These are phyloP conservation scores for Machimus rusticus DNA, from an alignment of 2,888 invertebrate species.

Conservation along the genomic window DNA sequence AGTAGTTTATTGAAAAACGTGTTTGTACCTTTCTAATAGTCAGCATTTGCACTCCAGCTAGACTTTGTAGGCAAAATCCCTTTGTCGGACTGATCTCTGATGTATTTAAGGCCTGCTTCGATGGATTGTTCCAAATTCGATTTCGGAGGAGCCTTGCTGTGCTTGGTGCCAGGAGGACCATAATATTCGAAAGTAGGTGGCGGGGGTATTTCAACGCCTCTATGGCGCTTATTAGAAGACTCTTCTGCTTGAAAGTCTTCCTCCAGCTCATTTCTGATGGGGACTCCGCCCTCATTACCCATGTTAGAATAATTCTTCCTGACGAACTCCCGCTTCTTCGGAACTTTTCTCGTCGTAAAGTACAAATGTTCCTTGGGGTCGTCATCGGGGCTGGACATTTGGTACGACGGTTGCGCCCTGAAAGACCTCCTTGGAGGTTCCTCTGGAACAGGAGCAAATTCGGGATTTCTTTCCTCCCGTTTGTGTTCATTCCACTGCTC, in stretches of 20 bases:
- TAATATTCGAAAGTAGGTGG: slow-evolving; percentile 73
- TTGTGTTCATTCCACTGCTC: slow-evolving; percentile 67
- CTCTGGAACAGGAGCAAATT: slow-evolving; percentile 76
- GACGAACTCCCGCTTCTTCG: slow-evolving; percentile 27
- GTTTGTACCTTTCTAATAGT: slow-evolving; percentile 53
- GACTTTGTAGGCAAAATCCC: slow-evolving; percentile 56
- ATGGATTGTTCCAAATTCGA: slow-evolving; percentile 65
- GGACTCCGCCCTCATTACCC: neutral
- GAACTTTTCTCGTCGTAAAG: slow-evolving; percentile 55
- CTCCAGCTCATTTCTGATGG: slow-evolving; percentile 40
- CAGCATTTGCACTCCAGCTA: slow-evolving; percentile 60
- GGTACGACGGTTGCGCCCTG: slow-evolving; percentile 52
- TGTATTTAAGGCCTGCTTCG: slow-evolving; percentile 66
- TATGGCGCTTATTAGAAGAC: slow-evolving; percentile 47
- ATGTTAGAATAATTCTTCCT: slow-evolving; percentile 40
- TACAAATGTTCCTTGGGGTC: slow-evolving; percentile 53
- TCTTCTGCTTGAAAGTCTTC: slow-evolving; percentile 31
- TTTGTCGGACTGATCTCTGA: slow-evolving; percentile 66
- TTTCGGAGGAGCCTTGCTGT: slow-evolving; percentile 51
- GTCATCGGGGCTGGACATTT: neutral
- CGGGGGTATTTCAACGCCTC: slow-evolving; percentile 69
- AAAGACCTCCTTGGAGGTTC: slow-evolving; percentile 52
- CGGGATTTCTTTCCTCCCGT: slow-evolving; percentile 73
- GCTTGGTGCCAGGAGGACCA: slow-evolving; percentile 61
- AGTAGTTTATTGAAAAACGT: neutral